Evolutionary conservation across 2,797 vertebrate genomes (phyloP), one percentile per base, ranked within the genome.

Genomic region (Graptemys geographica): DNA sequence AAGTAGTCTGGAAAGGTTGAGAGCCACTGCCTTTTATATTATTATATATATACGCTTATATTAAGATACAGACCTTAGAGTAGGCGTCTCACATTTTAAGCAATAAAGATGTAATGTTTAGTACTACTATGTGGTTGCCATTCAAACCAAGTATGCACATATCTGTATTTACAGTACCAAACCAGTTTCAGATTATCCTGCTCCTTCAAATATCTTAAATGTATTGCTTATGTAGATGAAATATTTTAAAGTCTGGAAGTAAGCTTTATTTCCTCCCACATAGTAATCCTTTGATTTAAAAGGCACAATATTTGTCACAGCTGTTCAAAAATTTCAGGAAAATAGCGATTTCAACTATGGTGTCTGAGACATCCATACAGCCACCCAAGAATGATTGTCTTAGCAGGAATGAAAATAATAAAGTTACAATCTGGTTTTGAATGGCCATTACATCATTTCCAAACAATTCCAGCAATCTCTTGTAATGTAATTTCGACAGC

Each of bases 401-500:
- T 89, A 88, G 53, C 47, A 94, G 76, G 74, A 94, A 88, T 89
- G 91, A 94, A 81, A 79, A 81, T 84, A 87, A 94, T 81, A 83
- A 93, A 93, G 53, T 91, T 84, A 86, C 6, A 79, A 79, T 83
- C 83, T 92, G 62, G 79, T 28, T 94, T 95, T 91, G 74, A 81
- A 92, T 86, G 89, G 44, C n/a, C 86, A 90, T 92, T 81, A 84
- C 79, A 55, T 94, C 18, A 90, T 92, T 90, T 84, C 65, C 57
- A 55, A 95, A 86, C 90, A 93, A 85, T 90, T 87, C 51, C 80
- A 94, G 57, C 76, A 51, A 91, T 81, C 79, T 88, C 41, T 89
- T 92, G 76, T 87, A 85, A 93, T 33, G 13, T 74, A 52, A 96
- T 97, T 96, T 96, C 86, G 55, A 62, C 76, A 84, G 92, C 86